A percentile compares a stretch with the other conserved stretches of the same genome.
phyloP scores from a whole-genome alignment of 1,140 invertebrate species.

The Brachionus rotundiformis region DNA sequence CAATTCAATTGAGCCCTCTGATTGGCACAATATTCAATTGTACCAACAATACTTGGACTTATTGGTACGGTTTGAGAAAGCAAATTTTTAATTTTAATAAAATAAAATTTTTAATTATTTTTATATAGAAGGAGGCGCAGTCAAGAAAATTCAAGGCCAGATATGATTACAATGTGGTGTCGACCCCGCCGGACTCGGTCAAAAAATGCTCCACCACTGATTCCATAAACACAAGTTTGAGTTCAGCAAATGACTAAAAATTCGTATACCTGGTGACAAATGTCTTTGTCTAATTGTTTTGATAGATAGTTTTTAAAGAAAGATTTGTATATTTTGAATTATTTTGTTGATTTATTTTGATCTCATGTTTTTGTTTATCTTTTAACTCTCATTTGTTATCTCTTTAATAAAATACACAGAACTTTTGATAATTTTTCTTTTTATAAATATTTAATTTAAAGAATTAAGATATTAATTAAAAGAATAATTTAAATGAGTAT shows the following conservation, averaged over 20 bases:
- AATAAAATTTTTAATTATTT: background rate
- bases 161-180: background rate
- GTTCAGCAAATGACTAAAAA: background rate
- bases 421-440: background rate
- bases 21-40: conserved; percentile 47
- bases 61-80: background rate
- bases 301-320: background rate
- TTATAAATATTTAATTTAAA: too few species aligned
- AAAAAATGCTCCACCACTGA: background rate
- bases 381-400: background rate
- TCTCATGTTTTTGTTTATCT: background rate
- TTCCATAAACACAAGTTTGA: background rate
- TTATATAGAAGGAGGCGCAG: conserved; percentile 3
- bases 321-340: conserved; percentile 16
- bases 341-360: conserved; percentile 18
- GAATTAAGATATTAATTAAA: too few species aligned
- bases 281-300: conserved; percentile 1
- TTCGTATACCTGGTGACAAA: background rate
- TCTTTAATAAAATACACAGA: background rate
- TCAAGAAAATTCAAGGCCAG: conserved; percentile 8
- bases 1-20: background rate
- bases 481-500: too few species aligned
- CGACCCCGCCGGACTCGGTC: background rate
- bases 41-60: conserved; percentile 27
- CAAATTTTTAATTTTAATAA: background rate